Evolutionary conservation across 2,888 invertebrate species (phyloP).

Genomic region (Euclidia mi): DNA sequence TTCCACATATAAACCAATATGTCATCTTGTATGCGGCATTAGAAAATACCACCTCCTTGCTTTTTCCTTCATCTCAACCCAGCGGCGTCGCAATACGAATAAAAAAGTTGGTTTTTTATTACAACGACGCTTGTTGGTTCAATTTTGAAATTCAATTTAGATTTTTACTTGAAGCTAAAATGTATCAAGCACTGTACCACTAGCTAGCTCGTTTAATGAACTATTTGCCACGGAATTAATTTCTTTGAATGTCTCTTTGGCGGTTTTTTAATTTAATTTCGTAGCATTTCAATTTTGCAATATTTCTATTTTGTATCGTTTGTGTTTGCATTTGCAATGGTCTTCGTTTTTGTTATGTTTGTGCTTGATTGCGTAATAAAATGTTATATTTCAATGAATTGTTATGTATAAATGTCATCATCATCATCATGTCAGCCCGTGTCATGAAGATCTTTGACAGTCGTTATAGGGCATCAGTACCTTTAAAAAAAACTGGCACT

Average conservation of each 20-base stretch:
- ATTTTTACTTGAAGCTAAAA: conserved; percentile 53
- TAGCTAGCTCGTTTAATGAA: conserved; percentile 32
- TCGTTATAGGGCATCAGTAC: too few relatives aligned
- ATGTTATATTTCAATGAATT: too few relatives aligned
- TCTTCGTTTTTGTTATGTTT: too few relatives aligned
- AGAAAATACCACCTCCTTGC: conserved; percentile 22
- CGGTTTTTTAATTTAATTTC: background rate
- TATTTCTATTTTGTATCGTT: background rate
- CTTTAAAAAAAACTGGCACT: too few relatives aligned
- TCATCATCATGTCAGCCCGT: too few relatives aligned
- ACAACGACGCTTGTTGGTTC: conserved; percentile 63
- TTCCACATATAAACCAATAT: too few relatives aligned
- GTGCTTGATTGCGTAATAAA: too few relatives aligned
- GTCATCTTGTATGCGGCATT: too few relatives aligned
- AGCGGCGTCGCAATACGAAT: conserved; percentile 59
- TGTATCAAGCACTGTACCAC: conserved; percentile 24
- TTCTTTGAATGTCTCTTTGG: conserved; percentile 2
- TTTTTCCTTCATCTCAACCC: conserved; percentile 22
- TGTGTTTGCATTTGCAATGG: background rate
- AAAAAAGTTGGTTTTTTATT: conserved; percentile 66
- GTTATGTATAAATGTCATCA: too few relatives aligned
- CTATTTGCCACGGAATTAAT: conserved; percentile 16
- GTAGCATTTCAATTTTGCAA: too few relatives aligned
- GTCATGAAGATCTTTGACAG: too few relatives aligned
- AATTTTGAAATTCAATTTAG: conserved; percentile 69